Evolutionary conservation across 2,888 invertebrate genomes (phyloP).

Genomic region (Entomobrya proxima): DNA sequence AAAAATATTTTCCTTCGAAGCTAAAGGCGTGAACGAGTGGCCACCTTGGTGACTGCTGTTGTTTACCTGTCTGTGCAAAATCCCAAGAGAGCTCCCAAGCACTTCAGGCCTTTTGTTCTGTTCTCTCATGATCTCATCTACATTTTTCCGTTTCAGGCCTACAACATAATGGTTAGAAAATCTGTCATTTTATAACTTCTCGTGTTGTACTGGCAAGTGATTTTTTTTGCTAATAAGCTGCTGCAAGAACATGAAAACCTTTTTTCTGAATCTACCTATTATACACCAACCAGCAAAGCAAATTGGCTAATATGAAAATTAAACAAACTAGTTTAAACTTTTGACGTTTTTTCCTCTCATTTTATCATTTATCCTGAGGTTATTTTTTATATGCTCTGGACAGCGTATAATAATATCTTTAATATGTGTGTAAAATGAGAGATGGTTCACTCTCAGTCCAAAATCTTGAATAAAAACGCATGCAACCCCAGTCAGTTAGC

Average conservation of each 20-base stretch:
- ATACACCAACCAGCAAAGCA: not conserved
- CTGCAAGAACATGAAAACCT: not conserved
- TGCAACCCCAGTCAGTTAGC: no score
- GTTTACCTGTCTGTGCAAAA: constrained; percentile 19
- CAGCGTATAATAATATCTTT: constrained; percentile 24
- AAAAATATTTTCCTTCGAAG: constrained; percentile 7
- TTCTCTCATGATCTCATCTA: not conserved
- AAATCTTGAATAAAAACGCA: not conserved
- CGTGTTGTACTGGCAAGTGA: constrained; percentile 15
- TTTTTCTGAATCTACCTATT: not conserved
- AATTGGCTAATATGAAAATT: constrained; percentile 22
- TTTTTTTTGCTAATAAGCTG: not conserved
- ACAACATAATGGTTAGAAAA: constrained; percentile 8
- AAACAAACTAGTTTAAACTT: constrained; percentile 45
- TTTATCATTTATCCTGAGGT: constrained; percentile 40
- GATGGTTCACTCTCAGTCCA: constrained; percentile 27
- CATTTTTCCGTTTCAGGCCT: not conserved
- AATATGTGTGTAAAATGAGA: no score
- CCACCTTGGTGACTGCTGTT: constrained; percentile 25
- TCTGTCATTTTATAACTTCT: constrained; percentile 22
- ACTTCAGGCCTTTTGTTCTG: not conserved
- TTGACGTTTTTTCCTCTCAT: constrained; percentile 18
- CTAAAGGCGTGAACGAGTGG: constrained; percentile 7
- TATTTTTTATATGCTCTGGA: constrained; percentile 39
- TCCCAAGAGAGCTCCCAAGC: not conserved